A percentile compares a stretch with the other conserved stretches of the same genome.
Conservation (phyloP, 2,797 vertebrate species). For the Neomorphus geoffroyi region DNA sequence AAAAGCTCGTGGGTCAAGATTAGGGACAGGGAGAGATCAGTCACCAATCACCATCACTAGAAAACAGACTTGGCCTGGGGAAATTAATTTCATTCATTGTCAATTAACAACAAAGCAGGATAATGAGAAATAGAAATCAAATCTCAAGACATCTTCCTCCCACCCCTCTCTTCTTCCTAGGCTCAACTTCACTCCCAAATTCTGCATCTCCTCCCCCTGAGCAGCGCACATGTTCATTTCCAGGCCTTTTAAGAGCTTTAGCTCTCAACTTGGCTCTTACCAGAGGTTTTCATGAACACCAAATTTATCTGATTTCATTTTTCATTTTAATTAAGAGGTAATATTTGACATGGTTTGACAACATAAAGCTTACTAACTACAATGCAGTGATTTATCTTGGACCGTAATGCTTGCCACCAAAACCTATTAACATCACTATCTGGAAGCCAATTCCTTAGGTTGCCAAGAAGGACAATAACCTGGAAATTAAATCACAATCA, state of each 20-base stretch:
- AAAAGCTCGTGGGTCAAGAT: not conserved
- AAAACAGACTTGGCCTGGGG: not conserved
- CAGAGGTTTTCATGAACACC: not conserved
- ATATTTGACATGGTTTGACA: constrained; percentile 15
- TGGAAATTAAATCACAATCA: constrained; percentile 47
- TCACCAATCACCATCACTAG: not conserved
- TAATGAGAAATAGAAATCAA: not conserved
- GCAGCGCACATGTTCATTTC: not conserved
- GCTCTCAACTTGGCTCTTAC: not conserved
- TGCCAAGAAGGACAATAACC: constrained; percentile 28
- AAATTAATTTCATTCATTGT: not conserved
- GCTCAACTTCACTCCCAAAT: too few species aligned
- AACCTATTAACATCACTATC: not conserved
- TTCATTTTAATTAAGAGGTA: constrained; percentile 23
- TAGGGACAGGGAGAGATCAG: not conserved
- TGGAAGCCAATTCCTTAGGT: not conserved
- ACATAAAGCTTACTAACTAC: not conserved
- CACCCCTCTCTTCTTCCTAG: not conserved
- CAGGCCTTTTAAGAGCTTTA: not conserved
- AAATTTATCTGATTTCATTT: not conserved
- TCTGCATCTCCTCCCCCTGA: too few species aligned
- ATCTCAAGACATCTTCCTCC: not conserved
- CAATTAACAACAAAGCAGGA: not conserved
- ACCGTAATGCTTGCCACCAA: not conserved
- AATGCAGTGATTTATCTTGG: constrained; percentile 3